Evolutionary conservation across 1,140 invertebrate species (phyloP), one percentile per base, ranked within the genome.

Genomic region (Macrobrachium rosenbergii): DNA sequence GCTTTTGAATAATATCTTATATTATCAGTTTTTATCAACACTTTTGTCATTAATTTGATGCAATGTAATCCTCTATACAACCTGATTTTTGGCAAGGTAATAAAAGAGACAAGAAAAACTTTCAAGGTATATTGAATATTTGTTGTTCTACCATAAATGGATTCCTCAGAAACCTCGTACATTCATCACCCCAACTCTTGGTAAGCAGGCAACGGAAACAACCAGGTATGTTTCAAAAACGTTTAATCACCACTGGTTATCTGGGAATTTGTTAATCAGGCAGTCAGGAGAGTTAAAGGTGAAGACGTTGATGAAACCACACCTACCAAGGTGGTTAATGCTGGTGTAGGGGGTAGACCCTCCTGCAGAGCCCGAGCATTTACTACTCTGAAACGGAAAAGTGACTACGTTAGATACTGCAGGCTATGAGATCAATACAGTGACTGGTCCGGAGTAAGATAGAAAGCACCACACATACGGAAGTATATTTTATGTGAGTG

Each of bases 241-340:
- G n/a, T 78, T 62, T 19, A 21, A 60, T 60, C 12, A 52, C 3
- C 23, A n/a, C 7, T 28, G 59, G 21, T 12, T 23, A 23, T 83
- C 17, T 0, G 76, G 63, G 58, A 91, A 90, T 45, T 52, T 88
- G 28, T 91, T 88, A 69, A 93, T 91, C 67, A 89, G 90, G 90
- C 93, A 93, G 0, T 60, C 84, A 19, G 80, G 75, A 10, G 37
- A 82, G 62, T 90, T 90, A 81, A 91, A 93, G 75, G 91, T 90
- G 83, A 92, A 92, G 0, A 93, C 92, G 88, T 93, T 93, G 21
- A 92, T 76, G 75, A 88, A 91, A 37, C 93, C 93, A 85, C 93
- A 93, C 83, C 91, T 90, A 3, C 91, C 93, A 75, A 92, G 87
- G 89, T 93, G 93, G 89, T 93, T 93, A 16, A 84, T 90, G 60